Evolutionary conservation across 2,797 vertebrate genomes (phyloP).

Genomic region (Mastacembelus armatus): DNA sequence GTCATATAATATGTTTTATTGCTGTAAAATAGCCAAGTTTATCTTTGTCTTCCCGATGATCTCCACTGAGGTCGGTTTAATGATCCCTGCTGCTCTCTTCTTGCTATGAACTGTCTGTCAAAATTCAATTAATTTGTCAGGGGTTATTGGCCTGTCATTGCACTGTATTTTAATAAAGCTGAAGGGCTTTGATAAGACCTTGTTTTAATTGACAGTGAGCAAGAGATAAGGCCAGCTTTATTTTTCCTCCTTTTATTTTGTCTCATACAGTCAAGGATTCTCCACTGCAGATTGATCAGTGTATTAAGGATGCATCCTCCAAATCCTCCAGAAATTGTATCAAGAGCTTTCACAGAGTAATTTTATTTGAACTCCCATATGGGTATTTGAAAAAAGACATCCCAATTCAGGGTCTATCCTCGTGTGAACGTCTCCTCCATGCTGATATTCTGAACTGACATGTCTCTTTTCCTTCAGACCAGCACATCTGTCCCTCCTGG

Average conservation of each 20-base stretch:
- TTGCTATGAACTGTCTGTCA: constrained; percentile 73
- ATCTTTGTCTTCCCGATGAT: constrained; percentile 50
- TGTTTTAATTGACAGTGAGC: constrained; percentile 66
- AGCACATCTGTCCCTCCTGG: constrained; percentile 72
- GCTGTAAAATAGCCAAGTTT: constrained; percentile 48
- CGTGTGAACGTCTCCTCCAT: constrained; percentile 40
- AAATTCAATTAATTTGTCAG: constrained; percentile 83
- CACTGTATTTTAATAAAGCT: constrained; percentile 79
- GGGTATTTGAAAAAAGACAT: constrained; percentile 32
- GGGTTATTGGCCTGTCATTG: constrained; percentile 74
- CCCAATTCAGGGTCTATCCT: constrained; percentile 40
- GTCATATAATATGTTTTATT: constrained; percentile 49
- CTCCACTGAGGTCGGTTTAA: constrained; percentile 55
- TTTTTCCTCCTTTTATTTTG: constrained; percentile 60
- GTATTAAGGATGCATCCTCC: constrained; percentile 16
- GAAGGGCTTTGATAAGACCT: constrained; percentile 71
- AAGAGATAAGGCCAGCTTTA: constrained; percentile 66
- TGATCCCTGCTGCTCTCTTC: constrained; percentile 39
- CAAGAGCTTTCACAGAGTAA: neutral
- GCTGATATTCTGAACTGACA: constrained; percentile 68
- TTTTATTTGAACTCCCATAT: constrained; percentile 26
- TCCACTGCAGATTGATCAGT: constrained; percentile 39
- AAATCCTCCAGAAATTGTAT: constrained; percentile 9
- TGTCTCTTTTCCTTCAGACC: constrained; percentile 73
- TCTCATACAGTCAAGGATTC: constrained; percentile 41